Conservation (phyloP, 2,113 vertebrate species). For the Pygoscelis adeliae region DNA sequence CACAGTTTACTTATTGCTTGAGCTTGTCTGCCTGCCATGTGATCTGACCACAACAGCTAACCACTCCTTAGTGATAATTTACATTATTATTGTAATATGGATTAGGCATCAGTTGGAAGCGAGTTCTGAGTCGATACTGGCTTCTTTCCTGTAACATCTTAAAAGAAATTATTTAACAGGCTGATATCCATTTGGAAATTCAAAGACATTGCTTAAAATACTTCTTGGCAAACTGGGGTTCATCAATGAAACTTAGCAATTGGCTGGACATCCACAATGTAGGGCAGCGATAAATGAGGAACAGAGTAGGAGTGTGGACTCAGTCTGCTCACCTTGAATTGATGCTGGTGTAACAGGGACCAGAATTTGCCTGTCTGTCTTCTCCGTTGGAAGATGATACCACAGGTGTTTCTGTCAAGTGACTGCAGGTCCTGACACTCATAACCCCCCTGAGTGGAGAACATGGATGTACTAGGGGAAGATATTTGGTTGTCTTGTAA, state of each 20-base stretch:
- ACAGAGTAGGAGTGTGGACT: neutral
- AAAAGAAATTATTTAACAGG: conserved; percentile 16
- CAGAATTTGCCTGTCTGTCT: neutral
- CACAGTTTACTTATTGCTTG: neutral
- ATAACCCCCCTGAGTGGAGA: neutral
- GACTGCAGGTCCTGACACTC: neutral
- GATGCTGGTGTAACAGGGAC: neutral
- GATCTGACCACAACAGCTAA: neutral
- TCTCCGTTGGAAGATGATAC: neutral
- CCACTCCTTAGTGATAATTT: conserved; percentile 38
- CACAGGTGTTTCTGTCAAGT: neutral
- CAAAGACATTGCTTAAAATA: neutral
- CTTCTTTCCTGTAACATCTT: conserved; percentile 15
- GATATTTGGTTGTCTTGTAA: neutral
- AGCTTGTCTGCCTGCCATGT: conserved; percentile 6
- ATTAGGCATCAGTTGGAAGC: conserved; percentile 15
- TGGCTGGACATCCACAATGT: neutral
- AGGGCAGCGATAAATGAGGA: neutral
- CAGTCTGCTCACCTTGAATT: neutral
- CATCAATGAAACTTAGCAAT: neutral
- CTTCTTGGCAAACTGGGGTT: neutral
- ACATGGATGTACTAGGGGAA: neutral
- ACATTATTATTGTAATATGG: conserved; percentile 54
- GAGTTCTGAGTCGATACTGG: neutral
- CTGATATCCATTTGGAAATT: neutral